Evolutionary conservation across 2,888 invertebrate species (phyloP).

Genomic region (Helleia helle): DNA sequence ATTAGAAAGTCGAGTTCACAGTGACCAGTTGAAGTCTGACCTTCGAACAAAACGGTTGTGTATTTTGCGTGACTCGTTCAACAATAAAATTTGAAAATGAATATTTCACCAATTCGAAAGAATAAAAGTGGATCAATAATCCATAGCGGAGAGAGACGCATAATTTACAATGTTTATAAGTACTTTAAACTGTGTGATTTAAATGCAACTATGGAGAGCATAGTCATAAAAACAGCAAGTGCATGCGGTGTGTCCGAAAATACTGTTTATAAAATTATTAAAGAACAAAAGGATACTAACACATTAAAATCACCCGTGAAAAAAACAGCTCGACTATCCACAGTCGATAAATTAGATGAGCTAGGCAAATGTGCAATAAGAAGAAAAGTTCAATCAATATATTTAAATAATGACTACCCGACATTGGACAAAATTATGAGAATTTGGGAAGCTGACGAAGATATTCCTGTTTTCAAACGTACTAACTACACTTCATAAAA

Average conservation of each 20-base stretch:
- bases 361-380: no score
- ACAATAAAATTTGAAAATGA: constrained; percentile 8
- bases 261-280: neutral
- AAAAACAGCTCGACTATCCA: no score
- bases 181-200: neutral
- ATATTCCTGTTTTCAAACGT: constrained; percentile 12
- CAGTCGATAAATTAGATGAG: no score
- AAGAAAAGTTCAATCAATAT: no score
- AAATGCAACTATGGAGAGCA: no score
- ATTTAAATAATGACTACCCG: no score
- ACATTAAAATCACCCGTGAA: no score
- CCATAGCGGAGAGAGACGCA: neutral
- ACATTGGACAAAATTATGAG: constrained; percentile 9
- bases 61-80: constrained; percentile 6
- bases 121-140: neutral
- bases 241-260: neutral
- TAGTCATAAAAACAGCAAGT: neutral
- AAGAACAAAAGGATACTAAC: neutral
- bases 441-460: constrained; percentile 16
- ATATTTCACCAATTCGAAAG: constrained; percentile 3
- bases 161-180: constrained; percentile 1
- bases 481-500: neutral
- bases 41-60: constrained; percentile 4
- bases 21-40: neutral
- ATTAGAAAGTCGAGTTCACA: constrained; percentile 6